These are phyloP conservation scores for Gymnarchus niloticus DNA, from an alignment of 2,113 vertebrate species.

Conservation along the genomic window DNA sequence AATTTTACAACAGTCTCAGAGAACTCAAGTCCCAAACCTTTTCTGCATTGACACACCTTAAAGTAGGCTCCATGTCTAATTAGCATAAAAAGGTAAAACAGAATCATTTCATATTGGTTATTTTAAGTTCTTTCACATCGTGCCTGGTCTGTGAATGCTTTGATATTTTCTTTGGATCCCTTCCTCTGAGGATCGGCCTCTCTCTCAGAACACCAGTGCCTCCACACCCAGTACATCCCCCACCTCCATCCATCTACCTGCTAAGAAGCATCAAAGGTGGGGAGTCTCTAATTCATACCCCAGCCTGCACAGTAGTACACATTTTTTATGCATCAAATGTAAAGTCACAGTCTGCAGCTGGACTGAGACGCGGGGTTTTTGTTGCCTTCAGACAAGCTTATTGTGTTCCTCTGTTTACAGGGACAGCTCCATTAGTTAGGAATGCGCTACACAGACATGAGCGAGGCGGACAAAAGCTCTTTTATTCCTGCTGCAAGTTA, in stretches of 20 bases:
- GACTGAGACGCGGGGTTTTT: background rate
- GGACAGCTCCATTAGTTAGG: background rate
- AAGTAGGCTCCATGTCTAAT: background rate
- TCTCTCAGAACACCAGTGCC: background rate
- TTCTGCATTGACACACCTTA: background rate
- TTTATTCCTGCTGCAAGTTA: background rate
- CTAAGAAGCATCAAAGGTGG: background rate
- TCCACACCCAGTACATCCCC: background rate
- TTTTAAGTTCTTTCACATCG: conserved; percentile 1
- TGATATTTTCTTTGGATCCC: conserved; percentile 6
- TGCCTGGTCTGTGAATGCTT: background rate
- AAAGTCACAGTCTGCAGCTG: background rate
- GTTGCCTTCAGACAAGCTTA: background rate
- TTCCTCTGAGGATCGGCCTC: background rate
- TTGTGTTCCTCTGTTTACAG: background rate
- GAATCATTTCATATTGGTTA: background rate
- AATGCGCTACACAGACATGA: background rate
- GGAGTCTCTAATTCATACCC: background rate
- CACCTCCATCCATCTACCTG: background rate
- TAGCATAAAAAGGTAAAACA: background rate
- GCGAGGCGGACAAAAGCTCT: background rate
- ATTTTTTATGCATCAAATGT: background rate
- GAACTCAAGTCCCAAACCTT: background rate
- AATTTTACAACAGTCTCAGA: background rate
- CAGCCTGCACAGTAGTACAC: background rate